These are phyloP conservation scores for Pissodes strobi DNA, from an alignment of 1,140 invertebrate genomes.

Conservation along the genomic window DNA sequence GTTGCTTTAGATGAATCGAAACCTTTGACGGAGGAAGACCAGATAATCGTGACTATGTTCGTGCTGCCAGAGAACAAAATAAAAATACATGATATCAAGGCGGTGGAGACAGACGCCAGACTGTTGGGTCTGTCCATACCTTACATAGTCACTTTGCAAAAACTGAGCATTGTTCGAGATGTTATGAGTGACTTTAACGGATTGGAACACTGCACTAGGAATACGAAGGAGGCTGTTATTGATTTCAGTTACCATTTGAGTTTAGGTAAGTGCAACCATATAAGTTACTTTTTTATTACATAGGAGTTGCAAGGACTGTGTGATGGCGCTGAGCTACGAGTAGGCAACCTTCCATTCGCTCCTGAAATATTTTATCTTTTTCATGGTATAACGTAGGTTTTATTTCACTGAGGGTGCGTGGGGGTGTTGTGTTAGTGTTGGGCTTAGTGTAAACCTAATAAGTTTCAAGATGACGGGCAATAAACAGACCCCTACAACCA, in stretches of 20 bases:
- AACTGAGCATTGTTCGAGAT: slow-evolving; percentile 65
- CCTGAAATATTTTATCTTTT: too few relatives aligned
- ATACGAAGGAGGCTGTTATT: slow-evolving; percentile 82
- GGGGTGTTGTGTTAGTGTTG: too few relatives aligned
- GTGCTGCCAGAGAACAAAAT: slow-evolving; percentile 72
- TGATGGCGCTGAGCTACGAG: too few relatives aligned
- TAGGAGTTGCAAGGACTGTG: too few relatives aligned
- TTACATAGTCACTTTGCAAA: slow-evolving; percentile 66
- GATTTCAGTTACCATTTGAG: slow-evolving; percentile 92
- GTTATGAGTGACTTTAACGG: slow-evolving; percentile 91
- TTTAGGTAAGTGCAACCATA: slow-evolving; percentile 57
- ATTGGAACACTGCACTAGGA: slow-evolving; percentile 74
- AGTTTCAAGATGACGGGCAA: too few relatives aligned
- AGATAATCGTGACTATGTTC: slow-evolving; percentile 71
- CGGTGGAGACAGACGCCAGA: slow-evolving; percentile 56
- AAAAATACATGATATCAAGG: slow-evolving; percentile 71
- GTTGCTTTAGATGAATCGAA: slow-evolving; percentile 30
- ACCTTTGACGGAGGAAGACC: slow-evolving; percentile 44
- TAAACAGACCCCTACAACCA: too few relatives aligned
- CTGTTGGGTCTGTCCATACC: slow-evolving; percentile 70
- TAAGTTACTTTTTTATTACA: too few relatives aligned
- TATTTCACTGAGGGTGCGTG: too few relatives aligned
- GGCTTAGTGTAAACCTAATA: too few relatives aligned
- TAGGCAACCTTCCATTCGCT: too few relatives aligned
- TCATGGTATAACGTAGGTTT: too few relatives aligned